Percentiles rank a stretch among this genome's conserved stretches.
Evolutionary conservation across 1,140 invertebrate genomes (phyloP).

Genomic region (Prorops nasuta): DNA sequence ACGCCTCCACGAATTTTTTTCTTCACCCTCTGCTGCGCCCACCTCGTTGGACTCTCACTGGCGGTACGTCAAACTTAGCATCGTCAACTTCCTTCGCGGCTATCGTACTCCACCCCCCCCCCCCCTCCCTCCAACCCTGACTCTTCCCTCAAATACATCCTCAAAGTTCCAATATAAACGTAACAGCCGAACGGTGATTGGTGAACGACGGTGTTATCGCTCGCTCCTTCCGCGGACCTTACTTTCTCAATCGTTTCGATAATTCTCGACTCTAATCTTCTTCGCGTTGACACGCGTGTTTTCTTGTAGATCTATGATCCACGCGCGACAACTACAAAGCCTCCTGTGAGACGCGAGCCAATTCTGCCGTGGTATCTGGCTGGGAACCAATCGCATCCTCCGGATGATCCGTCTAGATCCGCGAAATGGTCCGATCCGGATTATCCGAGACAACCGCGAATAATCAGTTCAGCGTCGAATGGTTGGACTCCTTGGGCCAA

Average conservation of each 20-base stretch:
- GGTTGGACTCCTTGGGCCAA: constrained; percentile 25
- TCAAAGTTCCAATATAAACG: too few relatives aligned
- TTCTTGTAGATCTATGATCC: constrained; percentile 51
- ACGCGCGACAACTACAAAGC: constrained; percentile 38
- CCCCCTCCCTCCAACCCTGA: too few relatives aligned
- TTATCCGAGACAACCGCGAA: background rate
- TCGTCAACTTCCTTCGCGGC: too few relatives aligned
- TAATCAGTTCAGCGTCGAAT: constrained; percentile 3
- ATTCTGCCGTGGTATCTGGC: constrained; percentile 34
- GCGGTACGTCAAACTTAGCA: constrained; percentile 33
- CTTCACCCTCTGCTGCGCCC: constrained; percentile 6
- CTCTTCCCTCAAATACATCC: too few relatives aligned
- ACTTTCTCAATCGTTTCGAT: too few relatives aligned
- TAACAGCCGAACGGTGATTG: too few relatives aligned
- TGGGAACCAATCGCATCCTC: constrained; percentile 1
- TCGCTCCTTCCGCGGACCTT: too few relatives aligned
- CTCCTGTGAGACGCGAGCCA: constrained; percentile 34
- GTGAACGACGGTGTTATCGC: too few relatives aligned
- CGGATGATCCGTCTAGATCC: constrained; percentile 13
- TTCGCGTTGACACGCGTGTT: too few relatives aligned
- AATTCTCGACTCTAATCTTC: too few relatives aligned
- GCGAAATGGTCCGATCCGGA: constrained; percentile 13
- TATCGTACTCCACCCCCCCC: too few relatives aligned
- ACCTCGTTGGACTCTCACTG: background rate
- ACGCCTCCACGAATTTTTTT: constrained; percentile 11